These are phyloP conservation scores for Salvelinus sp. DNA, from an alignment of 2,113 vertebrate genomes.

Conservation along the genomic window DNA sequence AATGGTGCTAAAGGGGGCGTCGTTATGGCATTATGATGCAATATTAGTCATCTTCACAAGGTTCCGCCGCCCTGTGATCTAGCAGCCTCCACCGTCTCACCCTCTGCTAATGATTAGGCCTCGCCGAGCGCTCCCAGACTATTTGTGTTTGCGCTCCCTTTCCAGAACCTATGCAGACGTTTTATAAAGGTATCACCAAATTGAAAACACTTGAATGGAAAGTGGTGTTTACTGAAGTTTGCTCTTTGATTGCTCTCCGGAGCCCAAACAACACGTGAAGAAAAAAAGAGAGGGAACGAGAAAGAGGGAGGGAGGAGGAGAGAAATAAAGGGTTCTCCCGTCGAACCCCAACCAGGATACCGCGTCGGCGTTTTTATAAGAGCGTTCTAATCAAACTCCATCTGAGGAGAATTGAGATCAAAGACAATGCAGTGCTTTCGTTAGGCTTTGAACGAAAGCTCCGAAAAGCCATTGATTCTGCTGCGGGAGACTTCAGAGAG, in stretches of 20 bases:
- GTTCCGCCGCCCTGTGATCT: conserved; percentile 64
- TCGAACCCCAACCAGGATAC: conserved; percentile 11
- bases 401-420: conserved; percentile 52
- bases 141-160: conserved; percentile 4
- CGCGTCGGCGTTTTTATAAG: conserved; percentile 28
- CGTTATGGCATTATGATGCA: conserved; percentile 39
- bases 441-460: conserved; percentile 44
- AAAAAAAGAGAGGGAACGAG: conserved; percentile 2
- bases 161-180: conserved; percentile 55
- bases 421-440: conserved; percentile 31
- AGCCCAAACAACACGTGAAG: conserved; percentile 14
- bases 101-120: conserved; percentile 70
- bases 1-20: conserved; percentile 31
- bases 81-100: conserved; percentile 43
- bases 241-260: conserved; percentile 56
- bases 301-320: conserved; percentile 5
- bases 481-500: neutral
- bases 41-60: conserved; percentile 66
- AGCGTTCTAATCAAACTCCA: conserved; percentile 56
- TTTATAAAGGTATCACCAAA: conserved; percentile 71
- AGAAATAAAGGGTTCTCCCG: conserved; percentile 1
- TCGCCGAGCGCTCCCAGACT: conserved; percentile 46
- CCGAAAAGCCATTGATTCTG: conserved; percentile 36
- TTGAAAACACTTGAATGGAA: conserved; percentile 70
- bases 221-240: conserved; percentile 65